Evolutionary conservation across 2,888 invertebrate genomes (phyloP), one percentile per base, ranked within the genome.

Genomic region (Priocnemis perturbator): DNA sequence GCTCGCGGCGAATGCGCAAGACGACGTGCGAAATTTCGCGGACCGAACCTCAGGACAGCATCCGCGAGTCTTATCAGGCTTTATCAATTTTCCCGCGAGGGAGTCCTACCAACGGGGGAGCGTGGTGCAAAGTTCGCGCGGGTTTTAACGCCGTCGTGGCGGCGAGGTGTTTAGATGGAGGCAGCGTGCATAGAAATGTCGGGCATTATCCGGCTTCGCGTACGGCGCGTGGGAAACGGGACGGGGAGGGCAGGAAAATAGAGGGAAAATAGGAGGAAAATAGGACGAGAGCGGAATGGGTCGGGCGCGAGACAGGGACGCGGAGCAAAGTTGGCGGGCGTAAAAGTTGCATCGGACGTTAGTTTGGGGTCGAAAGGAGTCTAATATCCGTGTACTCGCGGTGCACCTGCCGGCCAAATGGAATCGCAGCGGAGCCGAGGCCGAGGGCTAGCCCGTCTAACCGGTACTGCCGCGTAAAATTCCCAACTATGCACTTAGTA

Each of bases 401-500:
- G 64, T 79, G 82, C 85, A 85, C 85, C 85, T 85, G 85, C 84
- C 78, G 81, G 76, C 77, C 76, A 78, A 79, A 82, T 80, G 75
- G 85, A 83, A 84, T 85, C 83, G 73, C 76, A 67, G 77, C 77
- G 76, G 78, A 75, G 73, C 37, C 68, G 72, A 73, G 74, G 76
- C 82, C 80, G 82, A 78, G 76, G 84, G 79, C 82, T 78, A 83
- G 82, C 85, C 78, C 78, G 85, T 85, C 84, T 84, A 85, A 85
- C 85, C 85, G 85, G 85, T 85, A 85, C 83, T 79, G 81, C 74
- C 72, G 79, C 78, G 80, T 83, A 85, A 85, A 85, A 85, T 81
- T 83, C 83, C 73, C 82, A 83, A 85, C 85, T 84, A 85, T 85
- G 84, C 85, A 82, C 85, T 84, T 83, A 83, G 79, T 75, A 67